Evolutionary conservation across 1,140 invertebrate species (phyloP).

Genomic region (Chironomus tepperi): DNA sequence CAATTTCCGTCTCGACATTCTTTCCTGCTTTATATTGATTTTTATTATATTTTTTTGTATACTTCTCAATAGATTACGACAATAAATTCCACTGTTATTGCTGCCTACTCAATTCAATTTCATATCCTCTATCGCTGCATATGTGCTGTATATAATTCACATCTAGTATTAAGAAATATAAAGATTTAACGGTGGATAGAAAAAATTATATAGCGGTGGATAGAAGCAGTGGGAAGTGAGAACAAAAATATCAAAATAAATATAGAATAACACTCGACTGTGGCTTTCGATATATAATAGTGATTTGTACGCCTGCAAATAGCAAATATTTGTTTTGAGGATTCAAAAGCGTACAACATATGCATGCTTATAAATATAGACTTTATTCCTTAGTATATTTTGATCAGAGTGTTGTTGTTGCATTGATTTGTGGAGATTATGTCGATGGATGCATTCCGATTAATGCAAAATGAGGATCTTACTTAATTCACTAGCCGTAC

Average conservation of each 20-base stretch:
- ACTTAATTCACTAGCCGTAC: no score
- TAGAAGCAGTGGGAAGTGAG: no score
- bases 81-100: neutral
- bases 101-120: conserved; percentile 5
- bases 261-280: neutral
- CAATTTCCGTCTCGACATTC: conserved; percentile 11
- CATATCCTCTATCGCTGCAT: neutral
- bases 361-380: neutral
- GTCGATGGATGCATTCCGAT: no score
- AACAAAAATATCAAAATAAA: neutral
- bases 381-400: no score
- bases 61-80: conserved; percentile 12
- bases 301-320: conserved; percentile 13
- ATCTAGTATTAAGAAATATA: no score
- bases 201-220: no score
- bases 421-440: no score
- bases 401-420: no score
- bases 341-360: neutral
- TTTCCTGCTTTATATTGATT: neutral
- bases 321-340: conserved; percentile 22
- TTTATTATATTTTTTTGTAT: neutral
- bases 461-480: no score
- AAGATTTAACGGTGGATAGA: no score
- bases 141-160: no score
- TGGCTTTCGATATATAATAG: neutral